Percentiles rank a stretch among this genome's conserved stretches.
Conservation (phyloP, 2,888 invertebrate genomes). For the Seladonia tumulorum region DNA sequence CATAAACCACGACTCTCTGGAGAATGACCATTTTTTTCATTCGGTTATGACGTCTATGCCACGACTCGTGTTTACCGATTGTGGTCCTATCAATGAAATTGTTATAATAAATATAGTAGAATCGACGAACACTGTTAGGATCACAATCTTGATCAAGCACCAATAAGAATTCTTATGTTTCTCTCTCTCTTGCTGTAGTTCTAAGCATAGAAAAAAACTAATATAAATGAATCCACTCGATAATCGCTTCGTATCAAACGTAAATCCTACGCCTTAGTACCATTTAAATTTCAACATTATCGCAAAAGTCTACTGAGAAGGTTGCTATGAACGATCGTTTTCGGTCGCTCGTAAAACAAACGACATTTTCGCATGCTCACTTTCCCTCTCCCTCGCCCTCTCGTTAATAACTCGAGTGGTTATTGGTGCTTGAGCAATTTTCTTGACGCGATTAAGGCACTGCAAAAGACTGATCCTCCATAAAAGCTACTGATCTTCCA, state of each 20-base stretch:
- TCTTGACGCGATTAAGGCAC: conserved; percentile 68
- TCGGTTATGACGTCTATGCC: conserved; percentile 56
- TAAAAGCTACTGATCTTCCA: conserved; percentile 56
- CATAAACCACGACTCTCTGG: conserved; percentile 66
- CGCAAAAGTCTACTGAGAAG: conserved; percentile 20
- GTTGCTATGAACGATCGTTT: conserved; percentile 11
- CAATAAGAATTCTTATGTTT: conserved; percentile 57
- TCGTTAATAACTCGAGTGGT: conserved; percentile 33
- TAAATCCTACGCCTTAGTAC: conserved; percentile 19
- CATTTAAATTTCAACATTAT: conserved; percentile 6
- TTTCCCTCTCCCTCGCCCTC: neutral
- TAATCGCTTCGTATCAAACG: neutral
- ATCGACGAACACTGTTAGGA: conserved; percentile 66
- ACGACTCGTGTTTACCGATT: conserved; percentile 52
- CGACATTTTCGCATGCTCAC: conserved; percentile 19
- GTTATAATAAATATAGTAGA: conserved; percentile 69
- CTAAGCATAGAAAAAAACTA: conserved; percentile 46
- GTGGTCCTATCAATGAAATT: conserved; percentile 70
- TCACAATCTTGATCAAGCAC: conserved; percentile 74
- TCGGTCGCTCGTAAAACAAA: conserved; percentile 29
- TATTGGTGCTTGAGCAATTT: conserved; percentile 72
- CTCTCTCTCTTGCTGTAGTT: neutral
- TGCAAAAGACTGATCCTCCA: conserved; percentile 65
- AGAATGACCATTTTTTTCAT: conserved; percentile 68
- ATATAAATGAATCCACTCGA: conserved; percentile 35